These are phyloP conservation scores for Spisula subtruncata DNA, from an alignment of 2,888 invertebrate species.

Conservation along the genomic window DNA sequence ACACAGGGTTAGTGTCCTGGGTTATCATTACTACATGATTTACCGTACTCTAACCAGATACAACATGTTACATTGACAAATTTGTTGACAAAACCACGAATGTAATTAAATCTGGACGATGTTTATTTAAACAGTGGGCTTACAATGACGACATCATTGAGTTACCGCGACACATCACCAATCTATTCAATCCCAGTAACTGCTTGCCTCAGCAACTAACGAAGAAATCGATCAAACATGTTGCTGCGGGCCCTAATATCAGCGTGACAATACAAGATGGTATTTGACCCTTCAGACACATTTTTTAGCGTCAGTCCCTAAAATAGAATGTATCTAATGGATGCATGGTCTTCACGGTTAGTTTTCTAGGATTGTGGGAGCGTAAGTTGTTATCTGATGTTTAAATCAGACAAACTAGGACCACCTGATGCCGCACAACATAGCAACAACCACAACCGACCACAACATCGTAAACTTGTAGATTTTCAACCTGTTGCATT, in stretches of 20 bases:
- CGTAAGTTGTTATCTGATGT: background rate
- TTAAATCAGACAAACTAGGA: background rate
- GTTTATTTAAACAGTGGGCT: background rate
- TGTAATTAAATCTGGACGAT: background rate
- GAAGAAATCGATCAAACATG: background rate
- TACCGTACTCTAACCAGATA: too few species aligned
- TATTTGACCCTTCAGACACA: background rate
- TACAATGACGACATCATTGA: background rate
- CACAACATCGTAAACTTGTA: background rate
- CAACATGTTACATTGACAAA: background rate
- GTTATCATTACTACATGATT: too few species aligned
- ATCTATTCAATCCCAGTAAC: background rate
- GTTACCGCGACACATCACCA: background rate
- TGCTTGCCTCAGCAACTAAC: constrained; percentile 7
- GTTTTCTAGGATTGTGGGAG: background rate
- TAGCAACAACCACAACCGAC: background rate
- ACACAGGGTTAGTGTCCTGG: too few species aligned
- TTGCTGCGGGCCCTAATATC: background rate
- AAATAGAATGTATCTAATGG: background rate
- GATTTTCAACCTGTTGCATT: background rate
- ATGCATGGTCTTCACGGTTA: background rate
- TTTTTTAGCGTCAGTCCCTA: background rate
- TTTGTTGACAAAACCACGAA: background rate
- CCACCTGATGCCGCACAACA: background rate
- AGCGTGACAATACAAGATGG: background rate